A percentile compares a stretch with the other conserved stretches of the same genome.
These are phyloP conservation scores for Cercocebus atys DNA, from an alignment of 2,113 vertebrate genomes.

Conservation along the genomic window DNA sequence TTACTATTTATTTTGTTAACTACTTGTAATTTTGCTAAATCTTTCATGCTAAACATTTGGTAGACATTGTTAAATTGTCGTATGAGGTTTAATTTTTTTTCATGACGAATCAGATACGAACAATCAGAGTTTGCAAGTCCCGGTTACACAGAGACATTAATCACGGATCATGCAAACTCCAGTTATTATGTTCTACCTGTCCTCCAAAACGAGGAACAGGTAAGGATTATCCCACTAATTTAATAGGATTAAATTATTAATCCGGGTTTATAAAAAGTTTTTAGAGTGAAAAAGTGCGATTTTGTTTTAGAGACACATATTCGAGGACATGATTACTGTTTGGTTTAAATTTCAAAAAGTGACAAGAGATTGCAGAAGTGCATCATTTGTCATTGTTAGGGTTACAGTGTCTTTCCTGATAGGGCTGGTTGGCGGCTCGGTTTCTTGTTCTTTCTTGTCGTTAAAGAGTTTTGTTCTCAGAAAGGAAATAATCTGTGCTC, in stretches of 20 bases:
- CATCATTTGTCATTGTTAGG: not conserved
- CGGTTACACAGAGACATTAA: not conserved
- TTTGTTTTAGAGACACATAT: not conserved
- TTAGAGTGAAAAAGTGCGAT: not conserved
- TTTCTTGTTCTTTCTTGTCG: constrained; percentile 58
- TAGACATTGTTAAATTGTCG: not conserved
- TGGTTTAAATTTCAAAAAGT: not conserved
- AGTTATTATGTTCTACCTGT: not conserved
- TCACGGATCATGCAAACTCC: not conserved
- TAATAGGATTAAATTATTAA: not conserved
- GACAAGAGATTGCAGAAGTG: not conserved
- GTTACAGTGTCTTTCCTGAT: not conserved
- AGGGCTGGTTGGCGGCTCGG: not conserved
- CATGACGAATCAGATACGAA: not conserved
- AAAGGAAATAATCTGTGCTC: constrained; percentile 56
- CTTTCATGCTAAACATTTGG: not conserved
- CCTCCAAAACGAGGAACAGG: not conserved
- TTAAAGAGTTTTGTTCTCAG: constrained; percentile 65
- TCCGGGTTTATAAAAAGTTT: not conserved
- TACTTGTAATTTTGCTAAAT: not conserved
- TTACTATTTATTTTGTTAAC: not conserved
- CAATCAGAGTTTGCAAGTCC: not conserved
- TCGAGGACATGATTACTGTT: not conserved
- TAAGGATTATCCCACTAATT: not conserved
- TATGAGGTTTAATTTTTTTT: not conserved